Evolutionary conservation across 2,113 vertebrate genomes (phyloP).

Genomic region (Calypte anna): DNA sequence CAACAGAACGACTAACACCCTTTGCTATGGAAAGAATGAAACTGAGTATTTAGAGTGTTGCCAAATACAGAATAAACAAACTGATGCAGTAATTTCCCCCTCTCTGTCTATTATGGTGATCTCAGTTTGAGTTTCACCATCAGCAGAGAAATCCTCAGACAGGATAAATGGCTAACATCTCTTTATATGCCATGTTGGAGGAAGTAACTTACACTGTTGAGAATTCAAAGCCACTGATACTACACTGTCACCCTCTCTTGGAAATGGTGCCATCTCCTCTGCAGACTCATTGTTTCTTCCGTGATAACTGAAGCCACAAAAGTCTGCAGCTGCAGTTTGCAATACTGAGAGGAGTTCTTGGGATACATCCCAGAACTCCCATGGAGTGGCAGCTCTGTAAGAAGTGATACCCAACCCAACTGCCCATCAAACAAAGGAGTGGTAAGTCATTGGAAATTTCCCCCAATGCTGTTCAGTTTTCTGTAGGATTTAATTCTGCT

Average conservation of each 20-base stretch:
- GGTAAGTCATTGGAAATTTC: conserved; percentile 54
- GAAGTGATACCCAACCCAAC: conserved; percentile 4
- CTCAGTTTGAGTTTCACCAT: conserved; percentile 36
- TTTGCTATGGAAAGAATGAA: conserved; percentile 62
- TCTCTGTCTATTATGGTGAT: conserved; percentile 24
- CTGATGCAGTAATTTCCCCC: conserved; percentile 14
- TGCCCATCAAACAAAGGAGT: conserved; percentile 48
- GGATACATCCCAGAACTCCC: neutral
- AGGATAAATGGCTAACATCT: neutral
- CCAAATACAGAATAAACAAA: conserved; percentile 56
- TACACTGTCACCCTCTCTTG: neutral
- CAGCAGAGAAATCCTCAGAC: neutral
- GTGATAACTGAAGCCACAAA: neutral
- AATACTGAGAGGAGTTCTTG: neutral
- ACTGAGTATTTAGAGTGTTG: conserved; percentile 35
- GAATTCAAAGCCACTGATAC: neutral
- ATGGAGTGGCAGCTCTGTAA: conserved; percentile 54
- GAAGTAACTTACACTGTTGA: conserved; percentile 7
- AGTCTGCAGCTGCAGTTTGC: neutral
- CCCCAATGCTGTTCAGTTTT: conserved; percentile 27
- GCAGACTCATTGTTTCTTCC: neutral
- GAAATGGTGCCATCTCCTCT: conserved; percentile 1
- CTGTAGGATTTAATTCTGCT: conserved; percentile 52
- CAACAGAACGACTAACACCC: conserved; percentile 47
- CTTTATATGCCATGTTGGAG: neutral